A percentile compares a stretch with the other conserved stretches of the same genome.
These are phyloP conservation scores for Aegotheles bennettii DNA, from an alignment of 2,113 vertebrate genomes.

Conservation along the genomic window DNA sequence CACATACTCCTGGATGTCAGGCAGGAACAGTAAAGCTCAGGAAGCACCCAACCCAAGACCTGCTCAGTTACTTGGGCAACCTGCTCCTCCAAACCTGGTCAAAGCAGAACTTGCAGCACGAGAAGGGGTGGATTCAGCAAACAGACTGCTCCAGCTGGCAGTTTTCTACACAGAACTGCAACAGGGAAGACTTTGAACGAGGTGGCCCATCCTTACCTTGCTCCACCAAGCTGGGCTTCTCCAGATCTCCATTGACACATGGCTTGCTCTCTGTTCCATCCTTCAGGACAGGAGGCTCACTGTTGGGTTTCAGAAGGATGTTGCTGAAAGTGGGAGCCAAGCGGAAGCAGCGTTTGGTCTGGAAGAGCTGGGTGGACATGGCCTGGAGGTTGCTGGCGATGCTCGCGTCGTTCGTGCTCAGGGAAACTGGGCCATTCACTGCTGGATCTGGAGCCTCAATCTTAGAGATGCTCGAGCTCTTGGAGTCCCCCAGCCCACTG, in stretches of 20 bases:
- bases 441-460: slow-evolving; percentile 61
- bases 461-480: slow-evolving; percentile 15
- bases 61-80: background rate
- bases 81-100: background rate
- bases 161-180: background rate
- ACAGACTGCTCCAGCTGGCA: too few relatives aligned
- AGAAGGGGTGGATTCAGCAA: background rate
- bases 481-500: slow-evolving; percentile 3
- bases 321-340: slow-evolving; percentile 96
- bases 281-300: background rate
- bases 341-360: slow-evolving; percentile 93
- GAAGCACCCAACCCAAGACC: background rate
- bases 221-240: slow-evolving; percentile 68
- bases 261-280: slow-evolving; percentile 29
- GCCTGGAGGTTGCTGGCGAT: slow-evolving; percentile 97
- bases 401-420: slow-evolving; percentile 78
- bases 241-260: slow-evolving; percentile 73
- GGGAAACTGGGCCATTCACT: slow-evolving; percentile 76
- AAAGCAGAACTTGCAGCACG: background rate
- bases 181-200: fast-evolving
- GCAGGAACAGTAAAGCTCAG: background rate
- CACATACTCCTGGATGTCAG: background rate
- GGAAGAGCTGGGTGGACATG: slow-evolving; percentile 95
- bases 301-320: slow-evolving; percentile 80
- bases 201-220: slow-evolving; percentile 70